Base-by-base conservation (phyloP, 2,113 vertebrate genomes). In the Rutilus rutilus region DNA sequence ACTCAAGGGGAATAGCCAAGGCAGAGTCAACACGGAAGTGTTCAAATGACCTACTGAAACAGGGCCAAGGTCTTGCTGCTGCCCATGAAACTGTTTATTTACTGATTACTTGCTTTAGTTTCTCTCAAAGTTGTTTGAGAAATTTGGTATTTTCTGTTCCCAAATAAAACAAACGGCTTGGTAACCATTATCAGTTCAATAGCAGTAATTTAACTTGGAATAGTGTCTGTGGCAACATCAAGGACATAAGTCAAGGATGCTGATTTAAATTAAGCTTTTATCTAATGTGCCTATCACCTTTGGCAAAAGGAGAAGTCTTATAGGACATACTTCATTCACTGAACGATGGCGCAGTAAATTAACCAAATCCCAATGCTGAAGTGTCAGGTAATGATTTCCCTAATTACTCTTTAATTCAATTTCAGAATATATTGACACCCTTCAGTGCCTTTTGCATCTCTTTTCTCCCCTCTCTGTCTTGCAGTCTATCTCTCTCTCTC, bases 381-480 rank as follows among this genome's bases (percentile, higher is more conserved):
- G 92, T 92, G 93, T 93, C 92, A 94, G 91, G 93, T 94, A 94
- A 94, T 93, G 92, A 94, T 94, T 94, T 92, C 88, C 90, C 90
- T 94, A 94, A 95, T 95, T 94, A 93, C 92, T 89, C 88, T 94
- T 94, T 94, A 93, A 93, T 95, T 95, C 91, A 94, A 95, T 95
- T 93, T 86, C 91, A 85, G 88, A 90, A 91, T 90, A 90, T 94
- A 93, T 92, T 93, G 93, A 94, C 94, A 95, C 92, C 90, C 93
- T 94, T 95, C 93, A 92, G 90, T 93, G 93, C 89, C 85, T 93
- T 90, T 90, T 87, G 85, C 64, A 90, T 71, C 85, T 88, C 89
- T 91, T 92, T 93, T 89, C 50, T 89, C 39, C 85, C 82, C 87
- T 91, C 91, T 92, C 92, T 62, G 59, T 36, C 86, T 78, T 36